These are phyloP conservation scores for Ophion obscuratus DNA, from an alignment of 2,888 invertebrate species.

Conservation along the genomic window DNA sequence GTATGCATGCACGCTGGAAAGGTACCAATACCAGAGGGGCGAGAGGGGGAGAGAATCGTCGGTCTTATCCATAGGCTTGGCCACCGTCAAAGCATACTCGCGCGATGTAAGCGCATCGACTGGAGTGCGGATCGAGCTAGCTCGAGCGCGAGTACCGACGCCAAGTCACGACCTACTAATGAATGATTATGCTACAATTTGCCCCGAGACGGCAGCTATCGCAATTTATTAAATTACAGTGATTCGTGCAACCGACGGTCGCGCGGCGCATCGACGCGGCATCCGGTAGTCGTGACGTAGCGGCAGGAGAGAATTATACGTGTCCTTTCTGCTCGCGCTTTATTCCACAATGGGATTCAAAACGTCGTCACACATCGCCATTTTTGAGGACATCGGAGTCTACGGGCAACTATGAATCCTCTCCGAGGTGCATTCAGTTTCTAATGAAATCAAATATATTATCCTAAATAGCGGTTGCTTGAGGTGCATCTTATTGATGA, in stretches of 20 bases:
- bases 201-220: slow-evolving; percentile 82
- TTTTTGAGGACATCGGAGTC: not conserved
- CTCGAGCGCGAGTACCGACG: slow-evolving; percentile 71
- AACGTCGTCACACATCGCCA: not conserved
- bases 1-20: slow-evolving; percentile 36
- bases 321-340: slow-evolving; percentile 18
- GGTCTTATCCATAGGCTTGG: slow-evolving; percentile 26
- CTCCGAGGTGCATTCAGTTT: no score
- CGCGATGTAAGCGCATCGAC: slow-evolving; percentile 46
- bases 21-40: slow-evolving; percentile 16
- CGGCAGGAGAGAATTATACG: slow-evolving; percentile 1
- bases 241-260: slow-evolving; percentile 76
- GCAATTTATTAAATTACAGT: slow-evolving; percentile 84
- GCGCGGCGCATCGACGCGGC: slow-evolving; percentile 70
- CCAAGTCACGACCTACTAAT: slow-evolving; percentile 83
- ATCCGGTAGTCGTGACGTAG: slow-evolving; percentile 76
- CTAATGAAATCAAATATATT: no score
- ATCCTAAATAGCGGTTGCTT: no score
- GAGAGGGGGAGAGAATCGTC: not conserved
- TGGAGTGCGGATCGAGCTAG: slow-evolving; percentile 60
- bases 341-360: not conserved
- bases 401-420: no score
- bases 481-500: no score
- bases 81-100: slow-evolving; percentile 31
- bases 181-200: slow-evolving; percentile 84